Conservation (phyloP, 2,888 invertebrate species). For the Subacronicta megacephala region DNA sequence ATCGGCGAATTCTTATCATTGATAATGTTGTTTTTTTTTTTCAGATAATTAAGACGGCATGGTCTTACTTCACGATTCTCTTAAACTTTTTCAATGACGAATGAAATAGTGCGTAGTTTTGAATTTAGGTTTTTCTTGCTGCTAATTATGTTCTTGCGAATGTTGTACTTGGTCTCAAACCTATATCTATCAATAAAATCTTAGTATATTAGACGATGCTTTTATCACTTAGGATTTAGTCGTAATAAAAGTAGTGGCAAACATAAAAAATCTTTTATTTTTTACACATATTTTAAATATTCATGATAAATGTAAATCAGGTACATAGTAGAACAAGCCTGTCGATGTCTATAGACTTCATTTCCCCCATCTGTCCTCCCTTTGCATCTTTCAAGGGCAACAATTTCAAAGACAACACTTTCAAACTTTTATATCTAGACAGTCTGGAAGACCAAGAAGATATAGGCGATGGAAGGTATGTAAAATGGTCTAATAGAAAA, state of each 20-base stretch:
- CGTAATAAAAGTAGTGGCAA: slow-evolving; percentile 28
- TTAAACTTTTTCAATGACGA: slow-evolving; percentile 56
- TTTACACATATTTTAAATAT: slow-evolving; percentile 1
- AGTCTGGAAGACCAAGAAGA: too few species aligned
- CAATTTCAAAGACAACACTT: too few species aligned
- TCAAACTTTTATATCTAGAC: too few species aligned
- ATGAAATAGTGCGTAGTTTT: slow-evolving; percentile 3
- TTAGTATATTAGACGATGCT: neutral
- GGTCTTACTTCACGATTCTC: slow-evolving; percentile 68
- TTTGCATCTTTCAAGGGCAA: too few species aligned
- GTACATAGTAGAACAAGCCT: slow-evolving; percentile 23
- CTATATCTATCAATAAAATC: too few species aligned
- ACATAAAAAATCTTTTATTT: slow-evolving; percentile 24
- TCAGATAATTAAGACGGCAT: slow-evolving; percentile 68
- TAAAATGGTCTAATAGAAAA: too few species aligned
- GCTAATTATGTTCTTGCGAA: too few species aligned
- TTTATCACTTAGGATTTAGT: neutral
- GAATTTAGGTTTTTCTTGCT: too few species aligned
- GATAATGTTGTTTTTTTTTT: slow-evolving; percentile 5
- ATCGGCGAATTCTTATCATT: too few species aligned
- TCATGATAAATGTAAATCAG: slow-evolving; percentile 20
- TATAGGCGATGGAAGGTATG: too few species aligned
- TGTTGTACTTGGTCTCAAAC: neutral
- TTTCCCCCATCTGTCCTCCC: neutral
- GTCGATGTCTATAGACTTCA: neutral